phyloP scores from a whole-genome alignment of 1,140 invertebrate genomes.

The Polypedilum pembai region DNA sequence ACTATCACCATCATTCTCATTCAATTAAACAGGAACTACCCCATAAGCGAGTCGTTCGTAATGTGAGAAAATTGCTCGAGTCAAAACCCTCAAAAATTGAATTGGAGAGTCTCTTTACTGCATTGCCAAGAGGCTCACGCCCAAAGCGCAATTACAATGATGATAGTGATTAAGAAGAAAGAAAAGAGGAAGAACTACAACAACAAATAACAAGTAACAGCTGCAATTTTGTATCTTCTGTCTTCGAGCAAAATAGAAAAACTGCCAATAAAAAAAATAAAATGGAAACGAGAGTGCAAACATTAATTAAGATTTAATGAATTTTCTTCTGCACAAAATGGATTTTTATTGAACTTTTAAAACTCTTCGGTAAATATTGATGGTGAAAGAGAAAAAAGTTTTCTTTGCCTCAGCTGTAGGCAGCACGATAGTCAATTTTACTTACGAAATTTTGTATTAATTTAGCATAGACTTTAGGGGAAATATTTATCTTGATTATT shows the following conservation, averaged over 20 bases:
- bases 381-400: background rate
- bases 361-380: too few species aligned
- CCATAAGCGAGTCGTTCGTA: slow-evolving; percentile 10
- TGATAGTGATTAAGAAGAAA: background rate
- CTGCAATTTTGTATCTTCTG: background rate
- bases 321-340: background rate
- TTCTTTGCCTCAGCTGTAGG: background rate
- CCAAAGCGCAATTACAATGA: slow-evolving; percentile 21
- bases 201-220: background rate
- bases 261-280: background rate
- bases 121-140: slow-evolving; percentile 1
- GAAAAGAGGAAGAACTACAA: background rate
- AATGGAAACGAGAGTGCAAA: background rate
- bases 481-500: too few species aligned
- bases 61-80: slow-evolving; percentile 16
- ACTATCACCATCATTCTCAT: background rate
- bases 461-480: too few species aligned
- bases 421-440: too few species aligned
- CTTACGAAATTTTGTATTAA: too few species aligned
- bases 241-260: background rate
- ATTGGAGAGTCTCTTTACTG: background rate
- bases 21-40: slow-evolving; percentile 6
- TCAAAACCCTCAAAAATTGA: background rate
- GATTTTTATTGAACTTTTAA: background rate
- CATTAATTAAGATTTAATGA: slow-evolving; percentile 14